Conservation (phyloP, 2,113 vertebrate genomes). For the Emydocephalus ijimae region DNA sequence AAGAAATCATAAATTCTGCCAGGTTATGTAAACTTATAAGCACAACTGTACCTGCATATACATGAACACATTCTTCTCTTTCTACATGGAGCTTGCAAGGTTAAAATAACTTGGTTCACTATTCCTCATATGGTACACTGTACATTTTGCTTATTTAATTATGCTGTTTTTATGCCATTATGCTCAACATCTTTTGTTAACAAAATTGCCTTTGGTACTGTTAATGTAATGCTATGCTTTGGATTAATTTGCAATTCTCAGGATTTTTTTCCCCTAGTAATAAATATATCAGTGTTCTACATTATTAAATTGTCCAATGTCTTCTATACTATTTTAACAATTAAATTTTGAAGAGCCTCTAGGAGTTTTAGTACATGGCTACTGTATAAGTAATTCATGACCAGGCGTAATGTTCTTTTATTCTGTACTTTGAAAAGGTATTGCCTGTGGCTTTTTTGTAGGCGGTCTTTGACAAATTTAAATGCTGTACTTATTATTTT, state of each 20-base stretch:
- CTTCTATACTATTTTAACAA: slow-evolving; percentile 25
- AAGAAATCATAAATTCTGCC: too few species aligned
- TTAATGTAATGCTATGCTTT: slow-evolving; percentile 53
- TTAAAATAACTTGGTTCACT: slow-evolving; percentile 39
- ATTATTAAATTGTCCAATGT: slow-evolving; percentile 30
- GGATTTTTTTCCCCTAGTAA: slow-evolving; percentile 34
- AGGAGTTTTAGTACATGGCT: neutral
- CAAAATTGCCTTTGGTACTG: slow-evolving; percentile 51
- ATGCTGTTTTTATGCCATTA: slow-evolving; percentile 50
- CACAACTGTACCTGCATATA: neutral
- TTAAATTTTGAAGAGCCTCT: slow-evolving; percentile 26
- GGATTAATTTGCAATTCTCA: slow-evolving; percentile 59
- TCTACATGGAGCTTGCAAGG: neutral
- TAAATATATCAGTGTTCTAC: slow-evolving; percentile 15
- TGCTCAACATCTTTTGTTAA: slow-evolving; percentile 47
- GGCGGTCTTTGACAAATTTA: slow-evolving; percentile 7
- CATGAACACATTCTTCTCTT: slow-evolving; percentile 33
- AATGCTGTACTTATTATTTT: neutral
- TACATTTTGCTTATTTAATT: slow-evolving; percentile 42
- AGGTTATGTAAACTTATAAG: too few species aligned
- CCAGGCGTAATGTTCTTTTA: neutral
- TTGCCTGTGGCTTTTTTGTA: rapidly evolving
- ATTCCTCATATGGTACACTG: slow-evolving; percentile 18
- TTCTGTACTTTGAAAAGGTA: neutral
- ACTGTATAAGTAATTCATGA: neutral